Base-by-base conservation (phyloP, 2,888 invertebrate genomes). In the Bugula neritina region DNA sequence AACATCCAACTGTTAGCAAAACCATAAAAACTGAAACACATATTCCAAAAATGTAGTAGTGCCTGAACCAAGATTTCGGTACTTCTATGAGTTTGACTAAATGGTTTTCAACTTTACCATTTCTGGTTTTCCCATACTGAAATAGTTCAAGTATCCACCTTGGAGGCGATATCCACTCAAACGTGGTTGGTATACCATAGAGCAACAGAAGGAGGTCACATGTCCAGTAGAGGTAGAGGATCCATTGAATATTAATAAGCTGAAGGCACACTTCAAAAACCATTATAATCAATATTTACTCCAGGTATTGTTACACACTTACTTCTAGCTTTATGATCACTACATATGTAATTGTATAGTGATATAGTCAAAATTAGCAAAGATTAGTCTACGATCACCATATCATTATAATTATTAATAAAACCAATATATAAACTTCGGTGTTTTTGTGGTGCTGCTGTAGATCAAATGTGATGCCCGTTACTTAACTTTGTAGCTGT, bases 1-100 rank as follows among this genome's bases (percentile, higher is more conserved):
- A 63, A 27, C 63, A 29, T 10, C 29, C 27, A 5, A 29, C 27
- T 13, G 63, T 63, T n/a, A 63, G 1, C 5, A 31, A 13, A 10
- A 31, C 63, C 63, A 63, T 63, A 31, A 29, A 63, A 13, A 31
- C 27, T 13, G 63, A 63, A 31, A 63, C 31, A 13, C 27, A 13
- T 5, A 63, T 31, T 27, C 63, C 63, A 63, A 25, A 63, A 13
- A 63, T 25, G 27, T 63, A 63, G n/a, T 31, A 63, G n/a, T 63
- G 63, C 27, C 31, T 63, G 63, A 63, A 63, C 63, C 63, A 63
- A 29, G 63, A 25, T 27, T 63, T 63, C 3, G 63, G 63, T 63
- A 63, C 31, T n/a, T 63, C 63, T 29, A 63, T 63, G 27, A 31
- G 10, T n/a, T 63, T 63, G 5, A 63, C 63, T 5, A 27, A 5